Conservation (phyloP, 30 jellyfish, hydroid and myxozoan genomes). For the Nemopilema nomurai region DNA sequence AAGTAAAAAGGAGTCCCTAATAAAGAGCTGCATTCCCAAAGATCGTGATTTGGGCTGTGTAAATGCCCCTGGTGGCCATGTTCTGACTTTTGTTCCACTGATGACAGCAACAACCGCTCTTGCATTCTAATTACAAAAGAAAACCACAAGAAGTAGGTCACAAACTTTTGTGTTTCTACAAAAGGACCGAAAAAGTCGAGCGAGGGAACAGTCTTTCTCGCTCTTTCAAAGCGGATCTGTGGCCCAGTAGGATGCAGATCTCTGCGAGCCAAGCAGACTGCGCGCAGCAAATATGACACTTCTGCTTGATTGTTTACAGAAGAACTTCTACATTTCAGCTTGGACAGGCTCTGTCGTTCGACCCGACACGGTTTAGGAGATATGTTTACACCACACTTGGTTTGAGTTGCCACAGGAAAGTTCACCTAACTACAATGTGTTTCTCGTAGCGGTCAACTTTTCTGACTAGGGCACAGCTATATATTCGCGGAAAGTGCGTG, state of each 20-base stretch:
- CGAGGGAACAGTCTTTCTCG: constrained; percentile 52
- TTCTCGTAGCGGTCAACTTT: constrained; percentile 11
- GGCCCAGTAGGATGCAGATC: constrained; percentile 66
- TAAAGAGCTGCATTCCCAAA: no score
- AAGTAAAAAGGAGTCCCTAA: no score
- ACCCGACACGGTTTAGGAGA: constrained; percentile 32
- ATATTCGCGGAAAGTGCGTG: constrained; percentile 7
- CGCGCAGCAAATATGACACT: constrained; percentile 54
- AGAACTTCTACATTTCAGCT: constrained; percentile 26
- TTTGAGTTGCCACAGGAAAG: constrained; percentile 47
- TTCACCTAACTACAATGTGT: constrained; percentile 13
- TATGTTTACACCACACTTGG: constrained; percentile 52
- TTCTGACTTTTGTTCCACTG: neutral
- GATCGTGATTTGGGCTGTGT: no score
- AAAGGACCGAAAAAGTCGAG: constrained; percentile 50
- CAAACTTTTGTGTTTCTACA: constrained; percentile 52
- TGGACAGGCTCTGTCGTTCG: constrained; percentile 25
- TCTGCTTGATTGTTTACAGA: constrained; percentile 44
- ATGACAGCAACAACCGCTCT: constrained; percentile 11
- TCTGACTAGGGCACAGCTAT: constrained; percentile 10
- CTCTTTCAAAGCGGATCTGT: constrained; percentile 71
- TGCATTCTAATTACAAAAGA: constrained; percentile 17
- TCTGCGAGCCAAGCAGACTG: constrained; percentile 46
- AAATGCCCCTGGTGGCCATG: no score
- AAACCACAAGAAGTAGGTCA: constrained; percentile 68